Percentiles rank a stretch among this genome's conserved stretches.
These are phyloP conservation scores for Psylliodes chrysocephalus DNA, from an alignment of 2,888 invertebrate species.

Conservation along the genomic window DNA sequence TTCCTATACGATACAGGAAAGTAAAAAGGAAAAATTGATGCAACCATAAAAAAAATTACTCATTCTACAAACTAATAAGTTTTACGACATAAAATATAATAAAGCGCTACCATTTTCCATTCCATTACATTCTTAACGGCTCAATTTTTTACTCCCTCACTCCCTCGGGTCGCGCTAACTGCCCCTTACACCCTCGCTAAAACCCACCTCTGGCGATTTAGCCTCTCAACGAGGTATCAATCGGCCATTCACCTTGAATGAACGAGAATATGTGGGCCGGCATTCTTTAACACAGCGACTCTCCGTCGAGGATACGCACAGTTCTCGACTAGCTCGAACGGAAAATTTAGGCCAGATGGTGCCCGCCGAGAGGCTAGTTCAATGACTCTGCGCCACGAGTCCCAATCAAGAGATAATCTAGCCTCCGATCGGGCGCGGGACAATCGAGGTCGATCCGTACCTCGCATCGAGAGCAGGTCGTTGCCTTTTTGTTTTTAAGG, in stretches of 20 bases:
- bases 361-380: conserved; percentile 55
- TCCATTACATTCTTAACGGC: no score
- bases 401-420: conserved; percentile 47
- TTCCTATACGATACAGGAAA: no score
- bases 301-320: not conserved
- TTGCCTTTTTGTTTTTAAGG: conserved; percentile 64
- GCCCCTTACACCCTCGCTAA: no score
- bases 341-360: conserved; percentile 56
- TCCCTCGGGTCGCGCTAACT: no score
- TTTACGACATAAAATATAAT: no score
- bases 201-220: conserved; percentile 22
- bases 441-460: conserved; percentile 59
- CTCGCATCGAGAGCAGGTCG: conserved; percentile 60
- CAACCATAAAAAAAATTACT: no score
- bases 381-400: conserved; percentile 50
- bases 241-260: conserved; percentile 57
- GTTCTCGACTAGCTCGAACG: not conserved
- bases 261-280: conserved; percentile 40
- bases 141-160: no score
- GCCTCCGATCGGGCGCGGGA: conserved; percentile 48
- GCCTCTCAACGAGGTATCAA: conserved; percentile 32
- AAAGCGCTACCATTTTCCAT: no score
- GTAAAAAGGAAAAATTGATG: no score
- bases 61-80: no score
- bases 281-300: conserved; percentile 41